Conservation (phyloP, 37 sponge, comb jelly and placozoan genomes). For the Oopsacas minuta region DNA sequence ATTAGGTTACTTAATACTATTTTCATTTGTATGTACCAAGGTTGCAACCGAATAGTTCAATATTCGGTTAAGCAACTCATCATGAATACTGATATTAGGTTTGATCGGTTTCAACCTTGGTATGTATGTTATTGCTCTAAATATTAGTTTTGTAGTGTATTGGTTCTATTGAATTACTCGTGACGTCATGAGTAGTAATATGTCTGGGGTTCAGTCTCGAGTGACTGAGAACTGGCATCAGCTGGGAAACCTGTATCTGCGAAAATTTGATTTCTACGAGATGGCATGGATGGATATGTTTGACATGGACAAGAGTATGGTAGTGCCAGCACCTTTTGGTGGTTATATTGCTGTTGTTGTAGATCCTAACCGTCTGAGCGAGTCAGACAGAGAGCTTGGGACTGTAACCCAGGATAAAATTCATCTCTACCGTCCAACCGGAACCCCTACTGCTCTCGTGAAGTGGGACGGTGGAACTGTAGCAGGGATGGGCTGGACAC, state of each 20-base stretch:
- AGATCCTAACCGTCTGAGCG: not conserved
- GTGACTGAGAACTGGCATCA: constrained; percentile 13
- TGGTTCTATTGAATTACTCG: too few relatives aligned
- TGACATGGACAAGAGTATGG: not conserved
- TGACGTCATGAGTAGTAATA: too few relatives aligned
- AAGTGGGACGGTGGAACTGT: constrained; percentile 4
- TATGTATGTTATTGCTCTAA: not conserved
- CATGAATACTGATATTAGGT: too few relatives aligned
- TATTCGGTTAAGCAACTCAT: too few relatives aligned
- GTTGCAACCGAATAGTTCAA: too few relatives aligned
- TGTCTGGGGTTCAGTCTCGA: not conserved
- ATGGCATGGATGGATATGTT: not conserved
- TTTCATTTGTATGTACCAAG: not conserved
- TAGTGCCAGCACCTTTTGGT: not conserved
- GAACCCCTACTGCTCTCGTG: not conserved
- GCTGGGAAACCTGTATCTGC: constrained; percentile 5
- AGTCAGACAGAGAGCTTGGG: not conserved
- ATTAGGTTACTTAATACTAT: not conserved
- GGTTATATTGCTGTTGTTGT: not conserved
- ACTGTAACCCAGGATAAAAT: not conserved
- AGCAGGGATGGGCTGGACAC: constrained; percentile 11
- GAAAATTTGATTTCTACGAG: constrained; percentile 4
- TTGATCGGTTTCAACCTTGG: too few relatives aligned
- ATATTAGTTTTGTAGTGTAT: not conserved
- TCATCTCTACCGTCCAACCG: constrained; percentile 2